Percentiles rank a stretch among this genome's conserved stretches.
These are phyloP conservation scores for Syrmaticus mikado DNA, from an alignment of 2,113 vertebrate species.

Conservation along the genomic window DNA sequence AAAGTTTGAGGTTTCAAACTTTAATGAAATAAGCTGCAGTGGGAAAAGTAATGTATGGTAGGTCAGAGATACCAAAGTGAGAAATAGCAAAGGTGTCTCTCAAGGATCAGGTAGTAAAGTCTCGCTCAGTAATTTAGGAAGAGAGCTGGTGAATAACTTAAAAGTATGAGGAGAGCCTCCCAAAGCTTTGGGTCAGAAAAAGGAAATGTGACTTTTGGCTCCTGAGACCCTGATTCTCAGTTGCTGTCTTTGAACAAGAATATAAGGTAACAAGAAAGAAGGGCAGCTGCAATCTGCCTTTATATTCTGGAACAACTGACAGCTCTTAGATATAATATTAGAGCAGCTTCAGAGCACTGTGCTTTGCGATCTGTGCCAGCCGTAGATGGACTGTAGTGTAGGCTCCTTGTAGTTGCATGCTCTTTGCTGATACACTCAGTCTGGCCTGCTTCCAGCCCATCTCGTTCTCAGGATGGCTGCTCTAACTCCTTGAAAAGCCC, in stretches of 20 bases:
- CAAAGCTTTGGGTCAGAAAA: neutral
- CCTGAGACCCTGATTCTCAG: neutral
- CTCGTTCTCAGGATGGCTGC: neutral
- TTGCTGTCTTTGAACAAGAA: constrained; percentile 43
- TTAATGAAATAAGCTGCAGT: constrained; percentile 8
- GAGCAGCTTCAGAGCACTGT: constrained; percentile 9
- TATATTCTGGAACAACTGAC: constrained; percentile 19
- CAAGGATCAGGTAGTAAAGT: constrained; percentile 21
- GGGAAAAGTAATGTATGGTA: neutral
- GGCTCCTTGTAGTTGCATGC: fast-evolving
- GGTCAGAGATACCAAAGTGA: constrained; percentile 44
- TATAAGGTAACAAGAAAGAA: constrained; percentile 48
- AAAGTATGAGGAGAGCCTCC: constrained; percentile 32
- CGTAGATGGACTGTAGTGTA: fast-evolving
- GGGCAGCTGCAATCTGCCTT: constrained; percentile 5
- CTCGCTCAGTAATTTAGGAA: constrained; percentile 31
- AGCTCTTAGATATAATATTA: neutral
- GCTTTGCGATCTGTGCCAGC: neutral
- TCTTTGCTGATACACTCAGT: neutral
- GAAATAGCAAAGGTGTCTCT: constrained; percentile 16
- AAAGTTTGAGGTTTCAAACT: neutral
- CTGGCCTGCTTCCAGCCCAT: neutral
- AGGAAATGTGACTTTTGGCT: constrained; percentile 40
- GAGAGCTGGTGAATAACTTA: constrained; percentile 29
- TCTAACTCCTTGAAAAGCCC: neutral